Conservation (phyloP, 2,797 vertebrate species). For the Cyclura pinguis region DNA sequence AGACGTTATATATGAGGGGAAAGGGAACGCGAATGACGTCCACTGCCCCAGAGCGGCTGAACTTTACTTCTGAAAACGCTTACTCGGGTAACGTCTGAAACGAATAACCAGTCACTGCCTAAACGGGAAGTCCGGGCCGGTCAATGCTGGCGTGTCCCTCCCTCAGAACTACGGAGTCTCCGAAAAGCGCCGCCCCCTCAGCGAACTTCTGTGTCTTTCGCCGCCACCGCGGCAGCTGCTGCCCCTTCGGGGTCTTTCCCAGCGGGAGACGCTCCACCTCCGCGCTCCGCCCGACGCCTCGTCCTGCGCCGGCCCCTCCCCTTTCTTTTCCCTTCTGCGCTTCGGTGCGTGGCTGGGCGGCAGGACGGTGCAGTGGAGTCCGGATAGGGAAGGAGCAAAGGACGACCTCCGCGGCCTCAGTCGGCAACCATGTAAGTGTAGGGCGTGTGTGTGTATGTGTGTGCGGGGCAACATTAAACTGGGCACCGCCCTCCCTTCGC, state of each 20-base stretch:
- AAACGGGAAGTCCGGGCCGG: not conserved
- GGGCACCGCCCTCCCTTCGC: not conserved
- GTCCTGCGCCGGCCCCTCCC: conserved; percentile 9
- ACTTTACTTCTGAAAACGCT: too few species aligned
- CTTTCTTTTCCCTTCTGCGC: not conserved
- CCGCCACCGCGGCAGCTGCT: too few species aligned
- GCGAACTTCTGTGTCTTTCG: too few species aligned
- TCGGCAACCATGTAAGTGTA: conserved; percentile 31
- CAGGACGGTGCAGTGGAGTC: not conserved
- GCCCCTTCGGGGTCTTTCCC: not conserved
- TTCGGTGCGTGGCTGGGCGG: not conserved
- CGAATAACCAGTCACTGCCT: not conserved
- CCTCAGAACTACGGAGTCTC: too few species aligned
- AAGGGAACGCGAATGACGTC: too few species aligned
- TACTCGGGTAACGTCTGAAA: not conserved
- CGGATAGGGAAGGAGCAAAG: too few species aligned
- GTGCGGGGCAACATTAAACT: too few species aligned
- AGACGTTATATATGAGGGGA: too few species aligned
- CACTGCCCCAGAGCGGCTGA: too few species aligned
- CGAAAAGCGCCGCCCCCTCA: too few species aligned
- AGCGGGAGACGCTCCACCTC: not conserved
- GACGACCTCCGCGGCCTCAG: not conserved
- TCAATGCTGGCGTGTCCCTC: not conserved
- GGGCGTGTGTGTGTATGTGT: not conserved
- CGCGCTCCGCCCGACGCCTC: too few species aligned